Evolutionary conservation across 2,797 vertebrate genomes (phyloP), one percentile per base, ranked within the genome.

Genomic region (Valencia hispanica): DNA sequence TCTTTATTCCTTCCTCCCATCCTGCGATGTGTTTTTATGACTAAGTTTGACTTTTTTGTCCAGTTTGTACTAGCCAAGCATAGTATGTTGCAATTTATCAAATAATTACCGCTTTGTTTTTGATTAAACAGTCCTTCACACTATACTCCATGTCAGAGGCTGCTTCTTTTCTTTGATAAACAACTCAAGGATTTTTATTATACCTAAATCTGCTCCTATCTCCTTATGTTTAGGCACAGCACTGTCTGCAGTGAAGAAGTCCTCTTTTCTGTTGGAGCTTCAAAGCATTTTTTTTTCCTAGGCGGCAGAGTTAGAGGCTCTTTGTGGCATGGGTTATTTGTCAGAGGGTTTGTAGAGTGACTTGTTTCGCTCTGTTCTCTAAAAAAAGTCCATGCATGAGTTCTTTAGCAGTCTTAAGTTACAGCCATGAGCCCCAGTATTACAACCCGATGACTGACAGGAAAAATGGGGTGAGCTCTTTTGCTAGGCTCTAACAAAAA

Each of bases 371-470:
- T 94, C 91, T 90, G 88, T 87, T 90, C 89, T 80, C 82, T 92
- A 85, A 90, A 93, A 92, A 93, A 86, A 88, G 86, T 86, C 92
- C 66, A 75, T 91, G 88, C 88, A 75, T 85, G 90, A 92, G 92
- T 83, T 88, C 88, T 88, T 61, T 80, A 91, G 86, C 90, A 88
- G 93, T 94, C 92, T 95, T 94, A 94, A 91, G 94, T 95, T 94
- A 94, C 94, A 92, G 78, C 84, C 86, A 27, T 83, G 91, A 91
- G 91, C 93, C 91, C 87, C 84, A 27, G 93, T 96, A 96, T 96
- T 96, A 95, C 93, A 93, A 94, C 84, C 93, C 79, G 95, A 95
- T 93, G 95, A 96, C 90, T 94, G 95, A 95, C 93, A 91, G 93
- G 93, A 90, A 95, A 95, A 95, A 94, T 88, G 89, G 92, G 85